Conservation (phyloP, 1,140 invertebrate species). For the Cydia pomonella region DNA sequence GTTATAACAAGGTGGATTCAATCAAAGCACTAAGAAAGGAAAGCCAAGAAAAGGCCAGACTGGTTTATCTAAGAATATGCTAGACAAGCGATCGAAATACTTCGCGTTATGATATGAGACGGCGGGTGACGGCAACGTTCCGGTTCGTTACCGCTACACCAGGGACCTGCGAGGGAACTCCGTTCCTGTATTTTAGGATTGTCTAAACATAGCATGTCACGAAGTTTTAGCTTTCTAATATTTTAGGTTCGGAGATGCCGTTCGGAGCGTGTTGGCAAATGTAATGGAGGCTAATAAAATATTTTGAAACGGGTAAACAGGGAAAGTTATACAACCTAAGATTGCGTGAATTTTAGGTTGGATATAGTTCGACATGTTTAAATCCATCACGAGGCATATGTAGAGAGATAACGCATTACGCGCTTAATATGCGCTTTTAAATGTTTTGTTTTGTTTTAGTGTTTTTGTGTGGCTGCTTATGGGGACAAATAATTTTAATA, state of each 20-base stretch:
- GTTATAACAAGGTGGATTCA: no score
- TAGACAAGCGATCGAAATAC: neutral
- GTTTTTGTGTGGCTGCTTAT: no score
- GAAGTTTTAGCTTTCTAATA: neutral
- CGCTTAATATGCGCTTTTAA: no score
- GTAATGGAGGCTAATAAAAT: neutral
- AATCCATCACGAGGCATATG: no score
- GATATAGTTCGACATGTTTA: no score
- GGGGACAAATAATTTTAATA: no score
- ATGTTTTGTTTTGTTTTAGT: no score
- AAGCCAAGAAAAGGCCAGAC: no score
- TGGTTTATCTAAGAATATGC: neutral
- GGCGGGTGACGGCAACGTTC: neutral
- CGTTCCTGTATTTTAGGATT: conserved; percentile 14
- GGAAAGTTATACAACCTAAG: no score
- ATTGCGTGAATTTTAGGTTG: no score
- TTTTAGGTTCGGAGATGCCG: neutral
- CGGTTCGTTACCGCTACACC: conserved; percentile 21
- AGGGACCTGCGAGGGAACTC: neutral
- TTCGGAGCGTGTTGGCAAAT: neutral
- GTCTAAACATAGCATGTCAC: conserved; percentile 9
- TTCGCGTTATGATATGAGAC: neutral
- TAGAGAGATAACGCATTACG: no score
- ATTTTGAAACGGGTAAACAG: neutral
- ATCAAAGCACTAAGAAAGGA: no score